phyloP scores from a whole-genome alignment of 2,888 invertebrate species.

The Resseliella maxima region DNA sequence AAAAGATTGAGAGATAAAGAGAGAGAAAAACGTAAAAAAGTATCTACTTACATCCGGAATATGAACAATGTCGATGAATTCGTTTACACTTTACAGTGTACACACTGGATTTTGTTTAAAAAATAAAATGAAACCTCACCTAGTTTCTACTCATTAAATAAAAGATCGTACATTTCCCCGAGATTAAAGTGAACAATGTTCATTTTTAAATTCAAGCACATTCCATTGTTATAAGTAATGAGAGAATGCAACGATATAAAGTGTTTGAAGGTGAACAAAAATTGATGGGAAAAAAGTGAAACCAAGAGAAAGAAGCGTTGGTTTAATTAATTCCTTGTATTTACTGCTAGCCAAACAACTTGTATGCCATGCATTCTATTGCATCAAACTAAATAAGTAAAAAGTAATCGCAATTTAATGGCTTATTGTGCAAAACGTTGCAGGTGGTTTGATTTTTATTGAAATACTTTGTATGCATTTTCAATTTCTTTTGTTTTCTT shows the following conservation, averaged over 20 bases:
- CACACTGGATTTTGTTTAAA: no score
- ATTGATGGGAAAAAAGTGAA: not conserved
- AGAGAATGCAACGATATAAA: not conserved
- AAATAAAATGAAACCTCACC: not conserved
- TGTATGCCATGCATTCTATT: not conserved
- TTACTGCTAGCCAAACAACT: not conserved
- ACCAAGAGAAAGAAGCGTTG: not conserved
- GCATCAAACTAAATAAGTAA: not conserved
- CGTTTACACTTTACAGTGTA: not conserved
- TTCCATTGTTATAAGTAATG: constrained; percentile 33
- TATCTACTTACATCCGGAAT: not conserved
- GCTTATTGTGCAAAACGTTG: not conserved
- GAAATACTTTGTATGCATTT: constrained; percentile 11
- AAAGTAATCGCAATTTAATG: constrained; percentile 28
- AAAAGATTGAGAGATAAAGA: no score
- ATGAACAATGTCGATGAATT: not conserved
- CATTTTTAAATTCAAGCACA: not conserved
- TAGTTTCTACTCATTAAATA: not conserved
- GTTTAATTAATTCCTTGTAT: constrained; percentile 44
- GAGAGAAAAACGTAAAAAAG: not conserved
- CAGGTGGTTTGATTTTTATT: constrained; percentile 30
- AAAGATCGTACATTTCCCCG: not conserved
- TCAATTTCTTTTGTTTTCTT: constrained; percentile 11
- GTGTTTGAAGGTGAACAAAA: not conserved
- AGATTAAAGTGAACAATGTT: constrained; percentile 11